Percentiles rank a stretch among this genome's conserved stretches.
These are phyloP conservation scores for Adelognathus sp. DNA, from an alignment of 2,888 invertebrate genomes.

Conservation along the genomic window DNA sequence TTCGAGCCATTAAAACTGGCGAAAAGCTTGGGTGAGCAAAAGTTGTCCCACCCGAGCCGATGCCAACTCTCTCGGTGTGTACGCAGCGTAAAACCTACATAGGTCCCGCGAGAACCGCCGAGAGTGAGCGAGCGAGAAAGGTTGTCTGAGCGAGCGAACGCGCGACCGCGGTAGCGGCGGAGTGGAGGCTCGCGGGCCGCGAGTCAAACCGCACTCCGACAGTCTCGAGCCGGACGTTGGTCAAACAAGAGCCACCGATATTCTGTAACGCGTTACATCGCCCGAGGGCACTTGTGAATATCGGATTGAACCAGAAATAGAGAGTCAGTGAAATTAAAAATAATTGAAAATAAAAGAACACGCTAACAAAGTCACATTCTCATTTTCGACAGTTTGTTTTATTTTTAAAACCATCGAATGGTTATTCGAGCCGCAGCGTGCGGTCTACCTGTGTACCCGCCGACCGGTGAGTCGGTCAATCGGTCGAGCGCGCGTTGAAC, in stretches of 20 bases:
- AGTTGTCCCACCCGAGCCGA: no score
- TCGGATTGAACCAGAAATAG: not conserved
- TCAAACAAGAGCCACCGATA: slow-evolving; percentile 48
- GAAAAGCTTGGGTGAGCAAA: not conserved
- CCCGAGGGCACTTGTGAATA: not conserved
- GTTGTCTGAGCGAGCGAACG: slow-evolving; percentile 3
- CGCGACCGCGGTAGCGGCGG: slow-evolving; percentile 16
- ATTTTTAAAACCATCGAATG: not conserved
- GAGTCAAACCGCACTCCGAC: slow-evolving; percentile 41
- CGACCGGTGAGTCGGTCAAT: slow-evolving; percentile 58
- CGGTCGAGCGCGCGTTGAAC: slow-evolving; percentile 52
- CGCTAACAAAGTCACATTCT: not conserved
- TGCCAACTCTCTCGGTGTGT: slow-evolving; percentile 10
- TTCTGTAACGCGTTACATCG: not conserved
- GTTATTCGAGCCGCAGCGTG: not conserved
- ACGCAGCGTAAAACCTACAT: slow-evolving; percentile 24
- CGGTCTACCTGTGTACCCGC: slow-evolving; percentile 13
- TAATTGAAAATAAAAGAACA: not conserved
- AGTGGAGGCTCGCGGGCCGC: slow-evolving; percentile 41
- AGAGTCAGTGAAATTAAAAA: not conserved
- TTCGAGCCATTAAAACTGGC: not conserved
- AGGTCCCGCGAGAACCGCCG: not conserved
- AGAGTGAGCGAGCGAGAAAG: slow-evolving; percentile 10
- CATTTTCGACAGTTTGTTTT: not conserved
- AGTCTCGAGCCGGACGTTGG: slow-evolving; percentile 65